These are phyloP conservation scores for Gonioctena quinquepunctata DNA, from an alignment of 1,140 invertebrate species.

Conservation along the genomic window DNA sequence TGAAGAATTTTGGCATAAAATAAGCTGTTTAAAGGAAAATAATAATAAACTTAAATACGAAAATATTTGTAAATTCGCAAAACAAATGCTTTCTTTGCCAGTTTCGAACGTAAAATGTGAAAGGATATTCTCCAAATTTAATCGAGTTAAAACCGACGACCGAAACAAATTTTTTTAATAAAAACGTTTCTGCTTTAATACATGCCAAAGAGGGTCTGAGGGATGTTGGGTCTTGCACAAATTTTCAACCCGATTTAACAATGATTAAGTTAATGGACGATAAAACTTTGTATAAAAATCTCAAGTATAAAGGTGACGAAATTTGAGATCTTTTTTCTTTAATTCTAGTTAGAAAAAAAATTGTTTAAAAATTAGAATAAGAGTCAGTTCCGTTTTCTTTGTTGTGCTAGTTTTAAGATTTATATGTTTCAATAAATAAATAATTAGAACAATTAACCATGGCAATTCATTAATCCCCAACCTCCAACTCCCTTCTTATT, in stretches of 20 bases:
- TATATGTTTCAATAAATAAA: not conserved
- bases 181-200: conserved; percentile 7
- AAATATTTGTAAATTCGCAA: conserved; percentile 13
- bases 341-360: not conserved
- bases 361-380: not conserved
- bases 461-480: not conserved
- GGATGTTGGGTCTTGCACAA: not conserved
- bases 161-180: conserved; percentile 9
- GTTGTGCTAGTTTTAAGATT: not conserved
- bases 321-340: not conserved
- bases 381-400: not conserved
- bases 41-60: conserved; percentile 12
- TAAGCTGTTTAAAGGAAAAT: not conserved
- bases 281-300: conserved; percentile 9
- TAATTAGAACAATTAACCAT: not conserved
- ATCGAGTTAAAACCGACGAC: conserved; percentile 10
- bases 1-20: conserved; percentile 7
- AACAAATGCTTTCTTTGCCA: conserved; percentile 7
- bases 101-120: conserved; percentile 21
- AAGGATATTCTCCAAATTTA: conserved; percentile 13
- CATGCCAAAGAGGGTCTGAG: conserved; percentile 17
- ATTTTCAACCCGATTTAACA: conserved; percentile 5
- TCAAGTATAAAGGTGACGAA: not conserved
- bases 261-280: conserved; percentile 7
- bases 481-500: not conserved